Conservation (phyloP, 1,140 invertebrate genomes). For the Cyclargus thomasi region DNA sequence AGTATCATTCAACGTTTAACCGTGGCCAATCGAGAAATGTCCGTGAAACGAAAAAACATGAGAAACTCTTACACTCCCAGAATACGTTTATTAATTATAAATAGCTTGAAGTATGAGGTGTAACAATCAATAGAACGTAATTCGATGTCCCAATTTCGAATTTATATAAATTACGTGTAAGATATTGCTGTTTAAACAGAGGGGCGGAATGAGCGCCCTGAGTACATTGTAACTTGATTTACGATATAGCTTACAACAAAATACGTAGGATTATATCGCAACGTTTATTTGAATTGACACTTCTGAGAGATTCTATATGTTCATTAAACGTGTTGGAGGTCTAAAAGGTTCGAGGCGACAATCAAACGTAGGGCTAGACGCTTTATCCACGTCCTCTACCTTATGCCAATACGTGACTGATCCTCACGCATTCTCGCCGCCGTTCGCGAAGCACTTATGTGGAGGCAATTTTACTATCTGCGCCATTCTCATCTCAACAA, state of each 20-base stretch:
- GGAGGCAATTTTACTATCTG: conserved; percentile 12
- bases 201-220: background rate
- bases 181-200: background rate
- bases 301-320: conserved; percentile 17
- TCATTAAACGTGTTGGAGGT: conserved; percentile 35
- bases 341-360: conserved; percentile 29
- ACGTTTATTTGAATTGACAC: conserved; percentile 17
- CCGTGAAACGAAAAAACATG: conserved; percentile 36
- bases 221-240: conserved; percentile 4
- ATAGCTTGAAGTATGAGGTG: background rate
- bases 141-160: background rate
- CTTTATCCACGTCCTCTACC: conserved; percentile 58
- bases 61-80: conserved; percentile 22
- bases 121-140: background rate
- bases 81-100: conserved; percentile 16
- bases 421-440: conserved; percentile 56
- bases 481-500: background rate
- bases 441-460: background rate
- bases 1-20: conserved; percentile 39
- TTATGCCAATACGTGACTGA: conserved; percentile 66
- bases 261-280: conserved; percentile 16
- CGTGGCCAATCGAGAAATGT: conserved; percentile 41
- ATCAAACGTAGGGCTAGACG: conserved; percentile 56
- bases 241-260: background rate
- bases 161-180: background rate